Percentiles rank a stretch among this genome's conserved stretches.
Conservation (phyloP, 2,113 vertebrate genomes). For the Vulpes ferrilata region DNA sequence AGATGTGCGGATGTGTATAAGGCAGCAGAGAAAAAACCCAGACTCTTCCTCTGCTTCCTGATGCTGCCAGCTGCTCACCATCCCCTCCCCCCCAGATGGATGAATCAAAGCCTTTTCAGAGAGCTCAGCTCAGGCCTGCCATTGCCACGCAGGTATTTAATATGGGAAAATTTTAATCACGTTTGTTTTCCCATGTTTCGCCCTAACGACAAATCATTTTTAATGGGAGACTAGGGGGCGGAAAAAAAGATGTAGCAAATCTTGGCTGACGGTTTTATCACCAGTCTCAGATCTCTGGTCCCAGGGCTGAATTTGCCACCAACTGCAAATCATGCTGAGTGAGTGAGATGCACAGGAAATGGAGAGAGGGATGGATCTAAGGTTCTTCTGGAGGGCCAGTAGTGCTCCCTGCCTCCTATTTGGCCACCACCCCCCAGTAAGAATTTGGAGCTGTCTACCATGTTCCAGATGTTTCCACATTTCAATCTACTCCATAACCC, state of each 20-base stretch:
- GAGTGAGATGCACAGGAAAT: background rate
- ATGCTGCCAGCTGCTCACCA: background rate
- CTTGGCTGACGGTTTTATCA: conserved; percentile 76
- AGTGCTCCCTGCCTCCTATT: background rate
- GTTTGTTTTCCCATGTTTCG: conserved; percentile 76
- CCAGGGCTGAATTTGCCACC: conserved; percentile 66
- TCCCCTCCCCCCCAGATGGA: background rate
- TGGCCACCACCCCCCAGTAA: background rate
- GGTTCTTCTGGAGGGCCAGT: background rate
- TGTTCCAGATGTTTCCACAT: background rate
- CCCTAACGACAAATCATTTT: conserved; percentile 76
- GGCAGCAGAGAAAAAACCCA: background rate
- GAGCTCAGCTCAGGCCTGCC: background rate
- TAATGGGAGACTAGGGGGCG: conserved; percentile 68
- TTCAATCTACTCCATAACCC: background rate
- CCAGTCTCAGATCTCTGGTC: conserved; percentile 68
- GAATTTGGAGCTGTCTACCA: background rate
- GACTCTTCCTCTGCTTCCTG: background rate
- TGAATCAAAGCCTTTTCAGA: conserved; percentile 41
- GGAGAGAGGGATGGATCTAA: background rate
- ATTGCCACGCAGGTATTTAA: conserved; percentile 26
- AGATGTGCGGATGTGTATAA: background rate
- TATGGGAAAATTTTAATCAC: conserved; percentile 76
- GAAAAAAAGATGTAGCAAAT: conserved; percentile 71
- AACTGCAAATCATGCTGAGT: conserved; percentile 72